These are phyloP conservation scores for Osmoderma eremita DNA, from an alignment of 2,888 invertebrate species.

Conservation along the genomic window DNA sequence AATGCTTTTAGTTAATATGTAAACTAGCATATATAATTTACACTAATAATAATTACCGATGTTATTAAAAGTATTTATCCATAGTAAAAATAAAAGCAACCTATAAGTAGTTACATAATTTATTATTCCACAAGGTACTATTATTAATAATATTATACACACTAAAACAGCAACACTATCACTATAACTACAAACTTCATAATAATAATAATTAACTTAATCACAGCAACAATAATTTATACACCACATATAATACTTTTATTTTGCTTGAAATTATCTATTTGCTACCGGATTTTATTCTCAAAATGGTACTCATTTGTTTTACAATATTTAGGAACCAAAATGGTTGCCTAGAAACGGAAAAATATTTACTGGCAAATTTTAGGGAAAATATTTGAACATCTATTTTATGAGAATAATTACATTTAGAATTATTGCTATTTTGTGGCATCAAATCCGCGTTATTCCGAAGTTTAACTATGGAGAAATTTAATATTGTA, in stretches of 20 bases:
- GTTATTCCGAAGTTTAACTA: constrained; percentile 35
- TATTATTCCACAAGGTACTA: constrained; percentile 60
- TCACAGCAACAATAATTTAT: constrained; percentile 65
- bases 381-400: constrained; percentile 34
- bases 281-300: constrained; percentile 18
- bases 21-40: neutral
- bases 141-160: constrained; percentile 58
- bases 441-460: constrained; percentile 37
- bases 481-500: constrained; percentile 14
- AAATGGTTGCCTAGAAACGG: constrained; percentile 25
- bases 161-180: constrained; percentile 60
- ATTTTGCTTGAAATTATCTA: constrained; percentile 31
- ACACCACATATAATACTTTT: constrained; percentile 58
- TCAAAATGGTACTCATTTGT: constrained; percentile 8
- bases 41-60: too few species aligned
- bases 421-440: constrained; percentile 45
- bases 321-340: constrained; percentile 36
- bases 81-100: constrained; percentile 4
- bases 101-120: constrained; percentile 32
- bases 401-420: constrained; percentile 34
- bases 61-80: too few species aligned
- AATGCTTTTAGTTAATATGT: neutral
- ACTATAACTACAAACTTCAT: constrained; percentile 40
- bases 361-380: constrained; percentile 29
- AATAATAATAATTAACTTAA: constrained; percentile 59